These are phyloP conservation scores for Hylomyscus alleni DNA, from an alignment of 2,797 vertebrate species.

Conservation along the genomic window DNA sequence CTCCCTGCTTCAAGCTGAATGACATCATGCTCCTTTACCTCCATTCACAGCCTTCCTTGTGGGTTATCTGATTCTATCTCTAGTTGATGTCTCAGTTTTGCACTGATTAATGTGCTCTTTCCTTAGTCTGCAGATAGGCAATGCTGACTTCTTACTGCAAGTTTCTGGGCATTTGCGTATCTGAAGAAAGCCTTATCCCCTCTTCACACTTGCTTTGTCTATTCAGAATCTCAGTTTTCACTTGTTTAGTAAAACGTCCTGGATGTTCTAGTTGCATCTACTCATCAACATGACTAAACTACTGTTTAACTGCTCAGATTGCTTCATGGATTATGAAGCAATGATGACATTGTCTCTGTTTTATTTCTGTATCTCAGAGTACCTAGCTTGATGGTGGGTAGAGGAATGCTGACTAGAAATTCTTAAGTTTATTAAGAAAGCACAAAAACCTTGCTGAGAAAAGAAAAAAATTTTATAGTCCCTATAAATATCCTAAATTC, in stretches of 20 bases:
- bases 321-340: no score
- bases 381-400: no score
- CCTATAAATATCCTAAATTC: background rate
- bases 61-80: background rate
- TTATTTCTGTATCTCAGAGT: no score
- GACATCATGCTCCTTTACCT: background rate
- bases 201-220: background rate
- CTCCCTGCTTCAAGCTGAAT: background rate
- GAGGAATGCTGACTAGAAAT: background rate
- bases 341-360: background rate
- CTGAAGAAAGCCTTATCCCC: background rate
- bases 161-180: background rate
- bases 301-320: background rate
- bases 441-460: background rate
- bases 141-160: background rate
- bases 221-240: conserved; percentile 45
- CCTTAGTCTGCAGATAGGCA: background rate
- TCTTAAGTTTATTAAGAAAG: background rate
- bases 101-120: background rate
- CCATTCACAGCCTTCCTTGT: background rate
- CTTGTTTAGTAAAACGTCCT: background rate
- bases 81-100: background rate
- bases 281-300: background rate
- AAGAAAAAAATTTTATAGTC: background rate
- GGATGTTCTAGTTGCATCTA: conserved; percentile 6